These are phyloP conservation scores for Clarias macrocephalus DNA, from an alignment of 2,113 vertebrate species.

Conservation along the genomic window DNA sequence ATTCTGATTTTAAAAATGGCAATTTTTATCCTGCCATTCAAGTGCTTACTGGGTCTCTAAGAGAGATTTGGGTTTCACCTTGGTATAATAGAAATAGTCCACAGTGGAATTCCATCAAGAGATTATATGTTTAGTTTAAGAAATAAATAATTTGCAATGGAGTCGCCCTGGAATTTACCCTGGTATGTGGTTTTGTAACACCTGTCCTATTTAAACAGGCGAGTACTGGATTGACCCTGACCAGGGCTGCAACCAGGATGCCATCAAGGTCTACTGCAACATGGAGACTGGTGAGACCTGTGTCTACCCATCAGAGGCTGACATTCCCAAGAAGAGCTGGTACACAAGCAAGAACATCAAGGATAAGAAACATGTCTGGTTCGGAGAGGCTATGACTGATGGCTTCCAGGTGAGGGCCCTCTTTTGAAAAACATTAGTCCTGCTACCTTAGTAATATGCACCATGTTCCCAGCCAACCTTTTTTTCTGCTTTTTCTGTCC, in stretches of 20 bases:
- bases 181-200: background rate
- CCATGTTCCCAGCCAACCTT: background rate
- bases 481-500: slow-evolving; percentile 9
- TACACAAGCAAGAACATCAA: slow-evolving; percentile 92
- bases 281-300: slow-evolving; percentile 96
- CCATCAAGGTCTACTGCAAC: slow-evolving; percentile 98
- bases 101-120: background rate
- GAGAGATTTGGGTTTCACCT: background rate
- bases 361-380: slow-evolving; percentile 97
- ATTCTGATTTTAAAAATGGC: background rate
- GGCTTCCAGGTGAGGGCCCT: slow-evolving; percentile 85
- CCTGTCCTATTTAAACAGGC: slow-evolving; percentile 63
- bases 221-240: slow-evolving; percentile 99
- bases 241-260: slow-evolving; percentile 95
- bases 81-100: background rate
- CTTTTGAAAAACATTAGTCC: background rate
- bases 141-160: background rate
- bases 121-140: background rate
- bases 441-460: background rate
- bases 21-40: background rate
- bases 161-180: background rate
- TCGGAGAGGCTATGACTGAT: slow-evolving; percentile 88
- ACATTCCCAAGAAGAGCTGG: slow-evolving; percentile 88
- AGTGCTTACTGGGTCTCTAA: background rate
- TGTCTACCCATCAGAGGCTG: slow-evolving; percentile 78